Evolutionary conservation across 2,888 invertebrate species (phyloP).

Genomic region (Limnephilus auricula): DNA sequence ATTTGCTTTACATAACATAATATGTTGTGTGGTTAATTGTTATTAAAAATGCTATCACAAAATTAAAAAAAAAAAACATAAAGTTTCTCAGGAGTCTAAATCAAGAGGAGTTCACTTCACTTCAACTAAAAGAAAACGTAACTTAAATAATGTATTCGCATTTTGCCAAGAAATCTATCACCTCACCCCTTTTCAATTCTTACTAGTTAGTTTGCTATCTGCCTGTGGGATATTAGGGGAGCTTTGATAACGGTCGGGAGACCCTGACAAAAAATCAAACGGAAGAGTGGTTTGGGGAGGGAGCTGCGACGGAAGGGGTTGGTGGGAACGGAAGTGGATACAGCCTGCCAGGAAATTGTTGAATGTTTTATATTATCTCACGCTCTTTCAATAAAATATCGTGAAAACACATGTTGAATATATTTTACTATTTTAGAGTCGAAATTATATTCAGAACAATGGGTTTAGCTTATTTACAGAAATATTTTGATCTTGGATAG

Average conservation of each 20-base stretch:
- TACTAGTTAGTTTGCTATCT: conserved; percentile 37
- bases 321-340: conserved; percentile 8
- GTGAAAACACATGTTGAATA: not conserved
- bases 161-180: conserved; percentile 14
- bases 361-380: conserved; percentile 14
- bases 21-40: no score
- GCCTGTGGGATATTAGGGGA: not conserved
- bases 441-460: not conserved
- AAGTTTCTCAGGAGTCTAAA: not conserved
- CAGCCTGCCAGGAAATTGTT: conserved; percentile 37
- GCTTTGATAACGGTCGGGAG: conserved; percentile 24
- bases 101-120: not conserved
- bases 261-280: conserved; percentile 27
- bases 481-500: not conserved
- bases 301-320: conserved; percentile 31
- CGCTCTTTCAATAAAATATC: not conserved
- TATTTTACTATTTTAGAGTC: not conserved
- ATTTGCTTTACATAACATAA: no score
- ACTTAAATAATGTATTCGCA: not conserved
- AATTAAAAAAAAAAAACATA: not conserved
- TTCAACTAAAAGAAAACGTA: not conserved
- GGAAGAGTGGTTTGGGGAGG: not conserved
- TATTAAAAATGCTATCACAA: not conserved
- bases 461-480: not conserved
- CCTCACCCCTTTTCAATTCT: conserved; percentile 27